Evolutionary conservation across 2,888 invertebrate species (phyloP), one percentile per base, ranked within the genome.

Genomic region (Xylota segnis): DNA sequence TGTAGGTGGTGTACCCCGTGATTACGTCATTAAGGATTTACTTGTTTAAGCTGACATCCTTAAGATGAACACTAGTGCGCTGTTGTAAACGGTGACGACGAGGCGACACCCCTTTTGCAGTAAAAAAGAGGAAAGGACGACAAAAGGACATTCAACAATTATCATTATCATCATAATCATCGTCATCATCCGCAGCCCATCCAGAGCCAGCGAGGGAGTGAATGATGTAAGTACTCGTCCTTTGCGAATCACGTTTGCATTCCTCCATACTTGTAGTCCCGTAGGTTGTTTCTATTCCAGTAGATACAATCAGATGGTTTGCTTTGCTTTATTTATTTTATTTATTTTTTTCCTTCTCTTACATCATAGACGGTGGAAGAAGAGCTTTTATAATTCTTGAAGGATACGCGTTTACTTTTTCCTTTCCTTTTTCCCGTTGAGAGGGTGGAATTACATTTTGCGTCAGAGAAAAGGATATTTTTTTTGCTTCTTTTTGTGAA

Each of bases 91-190:
- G 40, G 43, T 54, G 5, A 59, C 52, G 58, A 40, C 43, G 59
- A 52, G 4, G 61, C 47, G 43, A 47, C 54, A 82, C 29, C 61
- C 45, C 54, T 34, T n/a, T 34, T 34, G 27, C 18, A 37, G 34
- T 27, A 18, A 58, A 65, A 63, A 10, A 63, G 16, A 71, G 71
- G n/a, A n/a, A n/a, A n/a, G n/a, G n/a, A 75, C 75, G 79, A 79
- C 81, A 81, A 79, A 84, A 84, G 84, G 75, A 76, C 84, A 84
- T 84, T 84, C 84, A 84, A 84, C 84, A 84, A 84, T 84, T 84
- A 84, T 84, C 75, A 71, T 75, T 65, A 71, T 63, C 61, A 61
- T 40, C 71, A 61, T 37, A 56, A 50, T 58, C 61, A 43, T 34
- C 65, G 10, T 37, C 40, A 32, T 16, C 70, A 40, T 34, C 56